Conservation (phyloP, 2,113 vertebrate genomes). For the Speoplatyrhinus poulsoni region DNA sequence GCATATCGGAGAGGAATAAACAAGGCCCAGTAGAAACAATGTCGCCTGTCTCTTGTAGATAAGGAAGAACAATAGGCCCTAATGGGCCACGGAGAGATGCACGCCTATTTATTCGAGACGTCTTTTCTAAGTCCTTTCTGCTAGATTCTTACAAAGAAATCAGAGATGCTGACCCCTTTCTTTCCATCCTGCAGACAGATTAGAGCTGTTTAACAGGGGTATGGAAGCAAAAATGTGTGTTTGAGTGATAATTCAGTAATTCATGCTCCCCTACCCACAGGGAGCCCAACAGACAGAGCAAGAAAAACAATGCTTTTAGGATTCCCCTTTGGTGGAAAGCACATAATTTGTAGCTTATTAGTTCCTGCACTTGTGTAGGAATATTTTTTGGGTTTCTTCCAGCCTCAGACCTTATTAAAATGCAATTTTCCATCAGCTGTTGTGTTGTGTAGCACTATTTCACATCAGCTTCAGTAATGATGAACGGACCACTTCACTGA, state of each 20-base stretch:
- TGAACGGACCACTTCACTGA: too few relatives aligned
- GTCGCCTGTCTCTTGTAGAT: constrained; percentile 79
- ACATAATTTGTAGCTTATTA: constrained; percentile 28
- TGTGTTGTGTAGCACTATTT: too few relatives aligned
- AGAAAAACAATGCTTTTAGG: constrained; percentile 51
- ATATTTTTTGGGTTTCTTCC: constrained; percentile 9
- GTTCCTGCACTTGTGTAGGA: constrained; percentile 9
- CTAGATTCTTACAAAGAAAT: constrained; percentile 78
- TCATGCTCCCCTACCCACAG: constrained; percentile 65
- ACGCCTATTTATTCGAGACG: constrained; percentile 65
- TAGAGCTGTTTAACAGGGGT: constrained; percentile 65
- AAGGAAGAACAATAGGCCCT: constrained; percentile 83
- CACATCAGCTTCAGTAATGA: too few relatives aligned
- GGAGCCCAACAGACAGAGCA: constrained; percentile 44
- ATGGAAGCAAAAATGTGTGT: constrained; percentile 74
- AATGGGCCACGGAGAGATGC: constrained; percentile 77
- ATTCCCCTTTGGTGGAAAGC: constrained; percentile 45
- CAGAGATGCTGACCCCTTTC: constrained; percentile 67
- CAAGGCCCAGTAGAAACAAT: constrained; percentile 61
- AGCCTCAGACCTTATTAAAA: too few relatives aligned
- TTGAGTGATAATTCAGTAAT: constrained; percentile 79
- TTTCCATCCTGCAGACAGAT: constrained; percentile 70
- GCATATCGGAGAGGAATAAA: constrained; percentile 62
- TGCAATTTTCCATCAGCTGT: too few relatives aligned
- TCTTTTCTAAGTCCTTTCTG: constrained; percentile 72